phyloP scores from a whole-genome alignment of 2,797 vertebrate species.

The Ptychadena robeensis region DNA sequence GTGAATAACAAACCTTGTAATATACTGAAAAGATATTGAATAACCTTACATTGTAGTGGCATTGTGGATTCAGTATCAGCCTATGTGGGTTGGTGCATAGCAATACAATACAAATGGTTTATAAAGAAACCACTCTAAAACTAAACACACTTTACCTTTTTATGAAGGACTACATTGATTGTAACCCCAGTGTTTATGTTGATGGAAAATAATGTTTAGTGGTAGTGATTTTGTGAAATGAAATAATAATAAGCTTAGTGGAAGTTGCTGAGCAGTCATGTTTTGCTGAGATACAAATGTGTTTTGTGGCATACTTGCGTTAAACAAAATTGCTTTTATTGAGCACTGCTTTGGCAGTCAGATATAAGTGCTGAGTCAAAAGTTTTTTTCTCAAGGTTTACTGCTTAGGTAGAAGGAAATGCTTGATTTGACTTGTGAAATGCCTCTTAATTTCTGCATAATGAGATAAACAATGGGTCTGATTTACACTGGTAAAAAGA shows the following conservation, averaged over 20 bases:
- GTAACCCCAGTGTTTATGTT: constrained; percentile 3
- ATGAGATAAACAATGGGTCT: not conserved
- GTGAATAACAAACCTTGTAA: too few species aligned
- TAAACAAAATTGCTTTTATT: constrained; percentile 58
- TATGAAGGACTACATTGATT: too few species aligned
- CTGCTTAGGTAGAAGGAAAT: constrained; percentile 22
- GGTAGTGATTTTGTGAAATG: constrained; percentile 41
- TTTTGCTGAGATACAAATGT: constrained; percentile 50
- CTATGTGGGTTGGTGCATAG: too few species aligned
- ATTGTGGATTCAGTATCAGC: too few species aligned
- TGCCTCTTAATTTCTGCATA: constrained; percentile 29
- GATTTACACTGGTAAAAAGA: not conserved
- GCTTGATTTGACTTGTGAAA: constrained; percentile 41
- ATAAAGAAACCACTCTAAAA: too few species aligned
- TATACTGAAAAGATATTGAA: too few species aligned
- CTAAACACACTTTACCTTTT: too few species aligned
- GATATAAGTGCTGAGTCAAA: constrained; percentile 47
- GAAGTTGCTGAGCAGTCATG: constrained; percentile 44
- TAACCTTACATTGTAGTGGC: too few species aligned
- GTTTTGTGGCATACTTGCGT: constrained; percentile 43
- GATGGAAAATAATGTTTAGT: constrained; percentile 30
- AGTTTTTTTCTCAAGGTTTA: constrained; percentile 24
- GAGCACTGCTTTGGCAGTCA: constrained; percentile 46
- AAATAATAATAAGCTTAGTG: constrained; percentile 35
- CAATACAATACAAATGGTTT: too few species aligned